Percentiles rank a stretch among this genome's conserved stretches.
Evolutionary conservation across 2,113 vertebrate species (phyloP).

Genomic region (Sitta europaea): DNA sequence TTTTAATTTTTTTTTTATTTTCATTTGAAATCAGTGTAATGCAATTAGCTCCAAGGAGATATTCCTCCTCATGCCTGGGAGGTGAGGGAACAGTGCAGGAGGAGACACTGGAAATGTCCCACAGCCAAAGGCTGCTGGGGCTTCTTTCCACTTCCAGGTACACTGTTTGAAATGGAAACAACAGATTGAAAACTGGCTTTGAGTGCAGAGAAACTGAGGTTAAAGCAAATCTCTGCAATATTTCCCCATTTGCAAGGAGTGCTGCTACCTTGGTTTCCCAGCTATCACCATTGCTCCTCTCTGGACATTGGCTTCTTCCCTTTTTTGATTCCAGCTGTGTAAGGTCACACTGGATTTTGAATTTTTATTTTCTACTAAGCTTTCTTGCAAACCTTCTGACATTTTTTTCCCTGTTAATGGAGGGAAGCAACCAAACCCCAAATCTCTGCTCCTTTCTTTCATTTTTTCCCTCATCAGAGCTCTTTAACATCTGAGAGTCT

Average conservation of each 20-base stretch:
- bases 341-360: neutral
- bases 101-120: neutral
- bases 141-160: neutral
- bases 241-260: neutral
- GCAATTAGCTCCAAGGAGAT: neutral
- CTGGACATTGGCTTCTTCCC: neutral
- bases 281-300: neutral
- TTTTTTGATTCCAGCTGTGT: neutral
- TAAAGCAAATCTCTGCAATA: neutral
- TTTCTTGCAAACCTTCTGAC: neutral
- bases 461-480: neutral
- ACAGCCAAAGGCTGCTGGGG: fast-evolving
- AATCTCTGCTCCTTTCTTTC: neutral
- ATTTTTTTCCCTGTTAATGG: neutral
- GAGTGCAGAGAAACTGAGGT: neutral
- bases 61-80: neutral
- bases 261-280: neutral
- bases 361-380: neutral
- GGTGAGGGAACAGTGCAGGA: neutral
- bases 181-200: neutral
- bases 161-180: neutral
- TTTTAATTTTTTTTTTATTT: neutral
- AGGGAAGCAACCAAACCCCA: neutral
- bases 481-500: neutral
- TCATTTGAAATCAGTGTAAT: neutral